Evolutionary conservation across 1,140 invertebrate species (phyloP), one percentile per base, ranked within the genome.

Genomic region (Papilio polyxenes): DNA sequence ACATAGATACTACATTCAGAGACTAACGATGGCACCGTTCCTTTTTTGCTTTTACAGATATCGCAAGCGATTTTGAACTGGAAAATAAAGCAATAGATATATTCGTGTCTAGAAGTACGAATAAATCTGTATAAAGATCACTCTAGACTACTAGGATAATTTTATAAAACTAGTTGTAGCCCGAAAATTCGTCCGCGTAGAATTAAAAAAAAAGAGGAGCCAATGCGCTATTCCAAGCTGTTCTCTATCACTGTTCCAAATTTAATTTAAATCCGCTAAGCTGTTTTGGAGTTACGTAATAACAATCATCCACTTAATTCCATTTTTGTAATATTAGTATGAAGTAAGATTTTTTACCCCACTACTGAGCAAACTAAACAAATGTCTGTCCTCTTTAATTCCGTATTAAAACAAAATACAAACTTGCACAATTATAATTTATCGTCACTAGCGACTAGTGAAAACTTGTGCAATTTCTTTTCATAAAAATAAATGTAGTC

Each of bases 11-110:
- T 72, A 72, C 31, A 72, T 72, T 72, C 65, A 40, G 65, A 72
- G 31, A 72, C 65, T 72, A 72, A 72, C 65, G 65, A 72, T 72
- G 65, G 65, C 65, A 37, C 65, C 65, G 31, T 37, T 40, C 11
- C 65, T 37, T 72, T 31, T 72, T 72, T 72, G 31, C 65, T 72
- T 37, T 72, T 72, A 72, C 65, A 37, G 65, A 72, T 72, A 72
- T 72, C 65, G 65, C 37, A 15, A 31, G 23, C 65, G 65, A 72
- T 72, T 72, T 72, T 37, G 31, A 72, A 17, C 23, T 72, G 65
- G 31, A 72, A 72, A 72, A 72, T 72, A 72, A 72, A 72, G 65
- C 11, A 40, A 72, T 72, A 62, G n/a, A 72, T 69, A 69, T 23
- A 72, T 15, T 65, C 62, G 62, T 65, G 20, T 20, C 20, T 11